Conservation (phyloP, 1,140 invertebrate genomes). For the Leptonema lineaticorne region DNA sequence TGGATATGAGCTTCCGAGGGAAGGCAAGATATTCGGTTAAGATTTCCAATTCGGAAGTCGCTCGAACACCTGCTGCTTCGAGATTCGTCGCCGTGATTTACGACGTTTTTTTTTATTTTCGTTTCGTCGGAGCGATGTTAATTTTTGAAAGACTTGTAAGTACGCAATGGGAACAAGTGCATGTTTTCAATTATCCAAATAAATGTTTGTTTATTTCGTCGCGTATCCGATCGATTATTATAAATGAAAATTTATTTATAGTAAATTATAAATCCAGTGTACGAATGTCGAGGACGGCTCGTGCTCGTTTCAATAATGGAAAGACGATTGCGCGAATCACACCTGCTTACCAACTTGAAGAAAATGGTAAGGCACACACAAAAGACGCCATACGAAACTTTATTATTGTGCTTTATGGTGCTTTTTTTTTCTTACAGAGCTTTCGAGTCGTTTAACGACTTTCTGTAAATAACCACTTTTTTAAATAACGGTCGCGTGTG, state of each 20-base stretch:
- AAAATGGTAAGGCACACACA: constrained; percentile 27
- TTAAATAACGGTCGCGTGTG: constrained; percentile 16
- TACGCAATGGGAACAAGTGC: too few species aligned
- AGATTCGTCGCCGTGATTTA: constrained; percentile 9
- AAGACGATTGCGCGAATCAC: constrained; percentile 3
- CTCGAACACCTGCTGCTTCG: constrained; percentile 23
- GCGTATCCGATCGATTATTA: background rate
- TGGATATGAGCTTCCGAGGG: too few species aligned
- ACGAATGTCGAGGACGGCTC: too few species aligned
- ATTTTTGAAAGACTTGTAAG: too few species aligned
- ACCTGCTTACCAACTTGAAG: constrained; percentile 18
- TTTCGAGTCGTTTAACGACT: constrained; percentile 15
- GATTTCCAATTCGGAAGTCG: constrained; percentile 34
- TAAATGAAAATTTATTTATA: too few species aligned
- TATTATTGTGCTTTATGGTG: too few species aligned
- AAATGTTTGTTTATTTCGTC: background rate
- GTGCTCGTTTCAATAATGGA: too few species aligned
- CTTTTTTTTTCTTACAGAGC: constrained; percentile 1
- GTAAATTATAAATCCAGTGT: too few species aligned
- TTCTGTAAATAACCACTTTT: constrained; percentile 17
- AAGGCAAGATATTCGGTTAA: background rate
- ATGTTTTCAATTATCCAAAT: too few species aligned
- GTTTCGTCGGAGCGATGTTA: too few species aligned
- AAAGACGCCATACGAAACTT: constrained; percentile 19
- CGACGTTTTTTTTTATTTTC: constrained; percentile 3